Base-by-base conservation (phyloP, 2,113 vertebrate genomes). In the Pardalotus punctatus region DNA sequence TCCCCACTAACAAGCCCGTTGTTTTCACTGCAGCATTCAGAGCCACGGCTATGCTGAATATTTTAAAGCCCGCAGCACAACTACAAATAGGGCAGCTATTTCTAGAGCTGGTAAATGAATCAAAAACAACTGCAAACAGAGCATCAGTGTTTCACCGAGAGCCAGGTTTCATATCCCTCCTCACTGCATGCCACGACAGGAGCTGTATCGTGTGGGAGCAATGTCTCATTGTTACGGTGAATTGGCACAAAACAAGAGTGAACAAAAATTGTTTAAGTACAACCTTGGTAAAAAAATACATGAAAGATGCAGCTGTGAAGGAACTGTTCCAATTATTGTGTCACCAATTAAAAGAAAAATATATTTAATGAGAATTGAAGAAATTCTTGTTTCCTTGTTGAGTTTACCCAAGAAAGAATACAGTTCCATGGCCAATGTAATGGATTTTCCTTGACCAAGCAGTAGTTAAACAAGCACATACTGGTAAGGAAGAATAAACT, bases 1-100 rank as follows among this genome's bases (percentile, higher is more conserved):
- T 56, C 69, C 8, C 45, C 2, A 0, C 54, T 45, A 40, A 48
- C 0, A 1, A 69, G 42, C 4, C 64, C 3, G 1, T 33, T 35
- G 56, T 81, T 79, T 38, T 50, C 65, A 80, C 40, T 27, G 0
- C 57, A 40, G 71, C 35, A 5, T 53, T 40, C 77, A 43, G 21
- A 93, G 69, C 62, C 77, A 13, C 31, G 11, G 40, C 72, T 12
- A 8, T 16, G 35, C 61, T 15, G 88, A 47, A 36, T 45, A 54
- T 33, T 54, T 85, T 27, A 40, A 51, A 61, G 67, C 69, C 66
- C 0, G 4, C 80, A 57, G 81, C 54, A 31, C 0, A 2, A 38
- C 62, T 56, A 42, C 74, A 90, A 85, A 74, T 24, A 79, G 88
- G 61, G 71, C 91, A 76, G 35, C 66, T 90, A 69, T 76, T 76